These are phyloP conservation scores for Ridgeia piscesae DNA, from an alignment of 1,140 invertebrate species.

Conservation along the genomic window DNA sequence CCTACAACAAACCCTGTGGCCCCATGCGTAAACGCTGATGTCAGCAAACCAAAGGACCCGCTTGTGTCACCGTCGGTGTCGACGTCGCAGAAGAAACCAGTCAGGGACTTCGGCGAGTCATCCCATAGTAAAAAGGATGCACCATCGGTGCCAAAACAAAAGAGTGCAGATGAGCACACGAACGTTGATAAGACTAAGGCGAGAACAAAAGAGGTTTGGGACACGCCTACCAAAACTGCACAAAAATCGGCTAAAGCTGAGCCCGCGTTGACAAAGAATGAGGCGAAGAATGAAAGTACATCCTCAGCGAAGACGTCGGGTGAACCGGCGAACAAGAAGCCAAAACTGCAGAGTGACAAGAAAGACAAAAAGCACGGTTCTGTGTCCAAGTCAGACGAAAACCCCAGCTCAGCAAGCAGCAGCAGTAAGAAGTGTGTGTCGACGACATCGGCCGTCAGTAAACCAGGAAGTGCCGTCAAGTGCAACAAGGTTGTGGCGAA, in stretches of 20 bases:
- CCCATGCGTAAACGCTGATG: not conserved
- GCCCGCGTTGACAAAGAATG: not conserved
- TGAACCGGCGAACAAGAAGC: not conserved
- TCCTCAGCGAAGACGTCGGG: not conserved
- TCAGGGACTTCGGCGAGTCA: not conserved
- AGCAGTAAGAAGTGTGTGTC: not conserved
- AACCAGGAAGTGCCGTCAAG: not conserved
- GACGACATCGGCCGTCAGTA: not conserved
- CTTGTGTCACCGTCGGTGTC: not conserved
- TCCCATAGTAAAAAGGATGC: not conserved
- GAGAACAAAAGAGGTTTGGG: not conserved
- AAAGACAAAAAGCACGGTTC: not conserved
- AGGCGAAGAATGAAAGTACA: not conserved
- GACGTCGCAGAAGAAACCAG: not conserved
- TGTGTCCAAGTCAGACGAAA: not conserved
- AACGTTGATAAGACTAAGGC: not conserved
- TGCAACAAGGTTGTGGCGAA: not conserved
- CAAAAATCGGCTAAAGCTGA: not conserved
- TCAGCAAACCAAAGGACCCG: not conserved
- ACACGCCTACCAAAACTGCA: not conserved
- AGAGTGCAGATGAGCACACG: not conserved
- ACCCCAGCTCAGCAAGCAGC: not conserved
- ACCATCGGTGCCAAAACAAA: not conserved
- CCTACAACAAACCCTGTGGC: not conserved
- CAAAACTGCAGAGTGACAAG: not conserved